Base-by-base conservation (phyloP, 1,140 invertebrate species). In the Macrotrachela quadricornifera region DNA sequence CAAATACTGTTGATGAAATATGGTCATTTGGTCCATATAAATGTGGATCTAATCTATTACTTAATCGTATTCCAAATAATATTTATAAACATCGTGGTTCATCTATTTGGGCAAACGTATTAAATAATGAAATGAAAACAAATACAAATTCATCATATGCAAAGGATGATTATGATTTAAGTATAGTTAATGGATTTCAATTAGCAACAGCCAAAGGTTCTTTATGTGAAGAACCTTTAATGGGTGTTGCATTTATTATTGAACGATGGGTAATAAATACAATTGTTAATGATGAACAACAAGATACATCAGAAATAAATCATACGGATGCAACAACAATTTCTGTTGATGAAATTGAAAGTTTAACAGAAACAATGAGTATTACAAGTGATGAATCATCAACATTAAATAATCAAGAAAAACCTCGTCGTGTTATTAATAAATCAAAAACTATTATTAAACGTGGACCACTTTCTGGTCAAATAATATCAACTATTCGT, bases 161-260 rank as follows among this genome's bases (percentile, higher is more conserved):
- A 12, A 44, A 63, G 4, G 55, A 62, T 49, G 57, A 62, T 15
- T 62, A 61, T 57, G 67, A 69, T 51, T 63, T 61, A 45, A 63
- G 61, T 54, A 79, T 95, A 63, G 74, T 95, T 1, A 88, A 82
- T 73, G 90, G 91, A 2, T 97, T 95, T 68, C 85, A 95, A 75
- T 66, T 95, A 62, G 85, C 85, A 0, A 81, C 83, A 1, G 67
- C 81, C 14, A 77, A 82, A 46, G 90, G 91, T 6, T 85, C 87
- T 6, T 64, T 94, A 16, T 95, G 90, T 71, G 85, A 94, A 65
- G 90, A 95, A 63, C 85, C 87, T 15, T 83, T 94, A 81, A 82
- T 81, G 74, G 88, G 88, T 1, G 83, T 94, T 0, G 83, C 79
- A 52, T 91, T 92, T 68, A 73, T 85, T 56, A 74, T 94, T 2